These are phyloP conservation scores for Stylophora pistillata DNA, from an alignment of 64 coral and sea anemone genomes.

Conservation along the genomic window DNA sequence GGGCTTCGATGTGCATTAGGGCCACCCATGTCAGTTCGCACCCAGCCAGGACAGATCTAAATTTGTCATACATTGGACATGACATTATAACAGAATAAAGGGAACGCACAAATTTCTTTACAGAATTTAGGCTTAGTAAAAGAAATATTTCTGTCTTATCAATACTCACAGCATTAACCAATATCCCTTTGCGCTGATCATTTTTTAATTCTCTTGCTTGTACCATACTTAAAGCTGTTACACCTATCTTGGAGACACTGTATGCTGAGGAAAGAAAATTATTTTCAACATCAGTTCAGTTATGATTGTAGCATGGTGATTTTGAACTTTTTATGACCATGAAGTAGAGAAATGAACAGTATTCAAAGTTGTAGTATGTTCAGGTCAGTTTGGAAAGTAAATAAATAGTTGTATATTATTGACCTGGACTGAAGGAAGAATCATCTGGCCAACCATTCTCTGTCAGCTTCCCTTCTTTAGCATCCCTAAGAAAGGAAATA, in stretches of 20 bases:
- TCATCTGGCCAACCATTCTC: constrained; percentile 83
- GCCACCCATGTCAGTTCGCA: constrained; percentile 80
- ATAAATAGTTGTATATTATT: too few species aligned
- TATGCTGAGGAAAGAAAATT: constrained; percentile 49
- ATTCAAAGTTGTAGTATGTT: too few species aligned
- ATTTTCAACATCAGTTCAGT: too few species aligned
- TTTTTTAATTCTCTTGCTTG: constrained; percentile 60
- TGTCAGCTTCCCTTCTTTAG: constrained; percentile 47
- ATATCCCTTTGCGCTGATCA: constrained; percentile 62
- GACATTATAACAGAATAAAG: not conserved
- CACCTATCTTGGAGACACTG: constrained; percentile 76
- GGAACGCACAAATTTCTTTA: not conserved
- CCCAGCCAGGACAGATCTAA: constrained; percentile 90
- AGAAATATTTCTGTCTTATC: not conserved
- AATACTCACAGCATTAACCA: constrained; percentile 83
- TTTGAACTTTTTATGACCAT: too few species aligned
- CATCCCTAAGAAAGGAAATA: constrained; percentile 50
- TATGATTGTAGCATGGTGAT: not conserved
- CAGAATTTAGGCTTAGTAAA: not conserved
- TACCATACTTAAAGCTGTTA: constrained; percentile 54
- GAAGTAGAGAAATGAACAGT: too few species aligned
- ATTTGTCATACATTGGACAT: not conserved
- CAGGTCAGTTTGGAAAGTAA: too few species aligned
- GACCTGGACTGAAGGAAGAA: constrained; percentile 64
- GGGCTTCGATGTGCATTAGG: constrained; percentile 25